phyloP scores from a whole-genome alignment of 2,888 invertebrate genomes.

The Creontiades dilutus region DNA sequence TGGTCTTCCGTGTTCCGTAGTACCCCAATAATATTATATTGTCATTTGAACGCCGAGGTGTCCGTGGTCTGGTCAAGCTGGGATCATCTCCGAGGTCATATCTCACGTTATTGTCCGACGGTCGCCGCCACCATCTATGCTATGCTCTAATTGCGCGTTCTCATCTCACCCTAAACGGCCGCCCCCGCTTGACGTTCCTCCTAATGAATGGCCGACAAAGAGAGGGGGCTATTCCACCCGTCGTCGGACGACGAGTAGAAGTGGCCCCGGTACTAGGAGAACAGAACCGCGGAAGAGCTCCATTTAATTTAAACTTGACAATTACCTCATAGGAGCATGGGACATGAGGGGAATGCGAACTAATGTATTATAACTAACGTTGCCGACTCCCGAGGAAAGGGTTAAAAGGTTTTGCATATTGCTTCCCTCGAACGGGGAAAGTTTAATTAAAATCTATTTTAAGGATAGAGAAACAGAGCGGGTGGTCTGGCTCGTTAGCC shows the following conservation, averaged over 20 bases:
- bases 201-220: conserved; percentile 7
- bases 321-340: conserved; percentile 15
- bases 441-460: conserved; percentile 21
- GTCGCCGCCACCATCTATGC: neutral
- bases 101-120: neutral
- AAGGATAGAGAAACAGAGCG: neutral
- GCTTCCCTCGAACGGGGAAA: conserved; percentile 14
- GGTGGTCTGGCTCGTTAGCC: neutral
- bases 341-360: neutral
- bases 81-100: neutral
- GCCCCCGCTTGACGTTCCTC: conserved; percentile 10
- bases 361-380: conserved; percentile 31
- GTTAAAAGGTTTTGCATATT: neutral
- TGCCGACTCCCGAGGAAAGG: neutral
- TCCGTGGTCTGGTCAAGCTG: neutral
- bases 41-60: neutral
- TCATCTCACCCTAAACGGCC: neutral
- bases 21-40: too few relatives aligned
- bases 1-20: too few relatives aligned
- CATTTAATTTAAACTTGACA: conserved; percentile 34
- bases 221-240: neutral
- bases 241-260: neutral
- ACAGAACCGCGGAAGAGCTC: neutral
- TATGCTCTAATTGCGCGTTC: conserved; percentile 10
- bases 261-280: neutral